Evolutionary conservation across 2,113 vertebrate species (phyloP).

Genomic region (Cephalopholis sonnerati): DNA sequence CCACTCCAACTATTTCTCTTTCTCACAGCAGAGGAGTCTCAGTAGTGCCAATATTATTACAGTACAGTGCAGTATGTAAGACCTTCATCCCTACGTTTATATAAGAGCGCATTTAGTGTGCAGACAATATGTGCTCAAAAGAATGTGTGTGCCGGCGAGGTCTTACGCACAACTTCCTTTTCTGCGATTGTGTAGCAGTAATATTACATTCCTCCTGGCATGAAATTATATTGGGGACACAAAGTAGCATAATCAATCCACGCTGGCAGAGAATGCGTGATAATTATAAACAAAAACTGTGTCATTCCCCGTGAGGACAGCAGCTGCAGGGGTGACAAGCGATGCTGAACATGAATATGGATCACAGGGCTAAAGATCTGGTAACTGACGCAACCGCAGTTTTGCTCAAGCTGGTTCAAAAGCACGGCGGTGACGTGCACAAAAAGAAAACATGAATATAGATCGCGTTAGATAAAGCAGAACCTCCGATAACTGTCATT

Average conservation of each 20-base stretch:
- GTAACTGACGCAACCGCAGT: slow-evolving; percentile 56
- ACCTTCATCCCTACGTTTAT: slow-evolving; percentile 47
- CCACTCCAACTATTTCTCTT: slow-evolving; percentile 64
- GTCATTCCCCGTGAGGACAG: slow-evolving; percentile 71
- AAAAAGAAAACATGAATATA: slow-evolving; percentile 24
- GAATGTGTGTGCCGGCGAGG: slow-evolving; percentile 21
- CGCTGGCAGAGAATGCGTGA: slow-evolving; percentile 65
- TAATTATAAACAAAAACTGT: slow-evolving; percentile 79
- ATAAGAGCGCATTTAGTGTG: slow-evolving; percentile 49
- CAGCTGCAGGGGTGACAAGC: slow-evolving; percentile 73
- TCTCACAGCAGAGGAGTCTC: slow-evolving; percentile 45
- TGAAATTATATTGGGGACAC: slow-evolving; percentile 64
- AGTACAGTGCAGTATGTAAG: slow-evolving; percentile 34
- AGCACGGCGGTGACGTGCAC: slow-evolving; percentile 37
- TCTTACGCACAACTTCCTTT: slow-evolving; percentile 44
- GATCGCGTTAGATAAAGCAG: slow-evolving; percentile 12
- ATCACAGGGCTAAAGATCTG: slow-evolving; percentile 67
- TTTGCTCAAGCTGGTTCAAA: slow-evolving; percentile 42
- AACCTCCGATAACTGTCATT: neutral
- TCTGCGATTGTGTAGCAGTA: slow-evolving; percentile 1
- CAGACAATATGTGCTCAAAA: slow-evolving; percentile 15
- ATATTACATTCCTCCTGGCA: slow-evolving; percentile 62
- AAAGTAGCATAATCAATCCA: slow-evolving; percentile 73
- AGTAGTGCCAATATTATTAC: slow-evolving; percentile 56
- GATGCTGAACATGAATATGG: slow-evolving; percentile 76